These are phyloP conservation scores for Amblyopsis rosae DNA, from an alignment of 2,113 vertebrate species.

Conservation along the genomic window DNA sequence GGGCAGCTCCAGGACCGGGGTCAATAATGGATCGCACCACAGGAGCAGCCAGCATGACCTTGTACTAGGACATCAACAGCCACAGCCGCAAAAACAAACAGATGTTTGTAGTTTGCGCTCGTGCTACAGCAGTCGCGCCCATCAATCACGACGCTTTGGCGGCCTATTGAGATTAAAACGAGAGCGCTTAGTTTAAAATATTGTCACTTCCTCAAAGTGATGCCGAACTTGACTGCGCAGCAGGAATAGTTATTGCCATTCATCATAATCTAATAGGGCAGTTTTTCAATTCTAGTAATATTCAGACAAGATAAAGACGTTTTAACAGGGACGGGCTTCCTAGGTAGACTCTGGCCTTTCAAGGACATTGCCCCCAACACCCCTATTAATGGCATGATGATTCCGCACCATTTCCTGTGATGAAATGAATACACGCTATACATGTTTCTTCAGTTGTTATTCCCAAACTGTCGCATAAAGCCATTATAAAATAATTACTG, in stretches of 20 bases:
- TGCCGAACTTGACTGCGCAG: neutral
- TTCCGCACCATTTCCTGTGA: no score
- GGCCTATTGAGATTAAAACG: no score
- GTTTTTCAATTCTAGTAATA: no score
- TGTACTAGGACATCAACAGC: slow-evolving; percentile 41
- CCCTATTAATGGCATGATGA: no score
- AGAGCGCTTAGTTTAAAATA: neutral
- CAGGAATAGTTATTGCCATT: neutral
- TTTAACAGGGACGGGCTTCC: no score
- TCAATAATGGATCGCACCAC: slow-evolving; percentile 70
- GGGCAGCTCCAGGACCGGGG: slow-evolving; percentile 61
- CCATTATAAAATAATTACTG: neutral
- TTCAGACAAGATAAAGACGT: no score
- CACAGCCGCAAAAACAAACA: slow-evolving; percentile 48
- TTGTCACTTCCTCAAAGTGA: neutral
- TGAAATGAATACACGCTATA: no score
- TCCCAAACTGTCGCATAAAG: no score
- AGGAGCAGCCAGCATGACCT: slow-evolving; percentile 58
- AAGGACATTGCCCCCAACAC: no score
- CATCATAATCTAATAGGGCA: no score
- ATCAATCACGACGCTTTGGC: neutral
- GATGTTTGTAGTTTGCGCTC: slow-evolving; percentile 34
- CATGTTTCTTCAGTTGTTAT: no score
- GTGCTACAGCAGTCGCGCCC: neutral
- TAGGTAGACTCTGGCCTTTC: no score